Evolutionary conservation across 2,888 invertebrate genomes (phyloP).

Genomic region (Drosophila anomalata): DNA sequence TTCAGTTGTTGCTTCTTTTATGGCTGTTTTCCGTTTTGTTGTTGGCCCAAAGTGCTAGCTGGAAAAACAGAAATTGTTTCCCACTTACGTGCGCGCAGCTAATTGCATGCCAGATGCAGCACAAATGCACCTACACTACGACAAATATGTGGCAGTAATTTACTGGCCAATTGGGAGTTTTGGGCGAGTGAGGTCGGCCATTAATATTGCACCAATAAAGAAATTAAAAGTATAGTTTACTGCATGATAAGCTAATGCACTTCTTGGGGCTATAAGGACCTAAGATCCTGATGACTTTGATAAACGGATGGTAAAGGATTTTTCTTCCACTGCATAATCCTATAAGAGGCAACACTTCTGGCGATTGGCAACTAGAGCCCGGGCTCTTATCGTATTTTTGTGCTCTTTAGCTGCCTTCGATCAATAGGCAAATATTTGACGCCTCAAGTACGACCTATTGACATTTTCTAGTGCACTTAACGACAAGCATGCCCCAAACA

Average conservation of each 20-base stretch:
- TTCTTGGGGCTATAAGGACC: neutral
- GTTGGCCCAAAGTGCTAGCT: conserved; percentile 24
- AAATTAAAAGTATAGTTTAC: neutral
- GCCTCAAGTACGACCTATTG: conserved; percentile 60
- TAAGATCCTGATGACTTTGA: neutral
- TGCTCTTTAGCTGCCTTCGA: conserved; percentile 36
- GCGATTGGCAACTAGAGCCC: neutral
- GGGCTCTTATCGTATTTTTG: conserved; percentile 14
- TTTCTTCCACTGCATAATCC: neutral
- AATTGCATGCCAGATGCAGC: conserved; percentile 39
- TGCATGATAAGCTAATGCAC: too few species aligned
- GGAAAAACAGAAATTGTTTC: conserved; percentile 41
- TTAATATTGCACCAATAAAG: conserved; percentile 2
- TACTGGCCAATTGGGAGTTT: conserved; percentile 1
- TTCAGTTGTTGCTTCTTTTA: conserved; percentile 35
- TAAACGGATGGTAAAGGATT: neutral
- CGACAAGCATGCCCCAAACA: conserved; percentile 48
- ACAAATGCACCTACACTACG: conserved; percentile 34
- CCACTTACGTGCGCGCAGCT: conserved; percentile 53
- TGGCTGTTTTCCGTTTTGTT: conserved; percentile 26
- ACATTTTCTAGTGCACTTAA: conserved; percentile 71
- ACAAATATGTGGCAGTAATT: conserved; percentile 7
- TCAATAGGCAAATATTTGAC: conserved; percentile 70
- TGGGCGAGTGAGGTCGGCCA: neutral
- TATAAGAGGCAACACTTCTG: conserved; percentile 3